These are phyloP conservation scores for Chromoteleia sp. DNA, from an alignment of 2,888 invertebrate genomes.

Conservation along the genomic window DNA sequence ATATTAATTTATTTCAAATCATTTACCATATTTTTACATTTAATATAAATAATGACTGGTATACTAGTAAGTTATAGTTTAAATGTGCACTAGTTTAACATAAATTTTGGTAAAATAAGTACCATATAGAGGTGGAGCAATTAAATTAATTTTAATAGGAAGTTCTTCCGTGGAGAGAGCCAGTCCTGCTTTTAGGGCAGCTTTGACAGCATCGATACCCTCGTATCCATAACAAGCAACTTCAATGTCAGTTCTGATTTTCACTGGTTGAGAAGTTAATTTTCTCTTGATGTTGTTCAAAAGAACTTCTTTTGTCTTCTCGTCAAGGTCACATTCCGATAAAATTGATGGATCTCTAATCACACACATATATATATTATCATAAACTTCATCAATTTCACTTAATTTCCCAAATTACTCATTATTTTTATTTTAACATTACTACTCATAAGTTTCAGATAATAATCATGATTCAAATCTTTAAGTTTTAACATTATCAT, in stretches of 20 bases:
- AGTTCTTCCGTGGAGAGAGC: constrained; percentile 95
- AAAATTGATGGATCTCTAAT: constrained; percentile 96
- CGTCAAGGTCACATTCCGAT: constrained; percentile 97
- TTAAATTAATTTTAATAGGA: constrained; percentile 99
- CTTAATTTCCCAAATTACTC: too few relatives aligned
- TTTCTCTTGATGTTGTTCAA: constrained; percentile 97
- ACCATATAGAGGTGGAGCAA: constrained; percentile 98
- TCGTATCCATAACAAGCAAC: constrained; percentile 98
- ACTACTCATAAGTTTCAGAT: too few relatives aligned
- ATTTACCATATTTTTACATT: neutral
- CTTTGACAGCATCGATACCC: constrained; percentile 99
- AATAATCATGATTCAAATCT: too few relatives aligned
- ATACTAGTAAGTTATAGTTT: too few relatives aligned
- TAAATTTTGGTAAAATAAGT: constrained; percentile 75
- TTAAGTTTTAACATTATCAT: too few relatives aligned
- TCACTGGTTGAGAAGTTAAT: constrained; percentile 98
- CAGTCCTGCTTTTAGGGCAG: constrained; percentile 95
- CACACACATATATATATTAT: neutral
- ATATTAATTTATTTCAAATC: constrained; percentile 2
- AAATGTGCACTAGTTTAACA: too few relatives aligned
- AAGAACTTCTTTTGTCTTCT: constrained; percentile 95
- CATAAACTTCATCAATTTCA: neutral
- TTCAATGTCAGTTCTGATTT: constrained; percentile 96
- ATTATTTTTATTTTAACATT: too few relatives aligned
- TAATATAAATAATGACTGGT: too few relatives aligned